Evolutionary conservation across 2,797 vertebrate species (phyloP).

Genomic region (Hyperoplus immaculatus): DNA sequence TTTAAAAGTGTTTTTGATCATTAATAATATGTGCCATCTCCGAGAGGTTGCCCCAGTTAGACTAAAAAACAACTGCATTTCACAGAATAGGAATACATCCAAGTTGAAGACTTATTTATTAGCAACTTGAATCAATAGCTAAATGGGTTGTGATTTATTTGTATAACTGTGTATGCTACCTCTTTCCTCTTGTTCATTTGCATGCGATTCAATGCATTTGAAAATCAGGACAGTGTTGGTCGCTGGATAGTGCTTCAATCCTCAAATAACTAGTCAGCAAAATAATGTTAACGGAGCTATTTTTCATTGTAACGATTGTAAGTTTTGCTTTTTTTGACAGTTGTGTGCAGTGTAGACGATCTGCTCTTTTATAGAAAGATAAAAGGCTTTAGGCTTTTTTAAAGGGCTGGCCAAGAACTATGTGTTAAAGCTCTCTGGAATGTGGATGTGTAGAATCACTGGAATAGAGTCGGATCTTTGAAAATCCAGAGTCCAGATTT

Average conservation of each 20-base stretch:
- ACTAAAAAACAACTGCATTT: conserved; percentile 11
- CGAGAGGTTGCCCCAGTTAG: not conserved
- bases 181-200: not conserved
- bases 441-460: not conserved
- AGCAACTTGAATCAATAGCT: conserved; percentile 10
- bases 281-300: not conserved
- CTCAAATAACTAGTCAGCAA: not conserved
- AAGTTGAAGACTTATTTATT: not conserved
- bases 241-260: too few relatives aligned
- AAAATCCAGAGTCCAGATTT: not conserved
- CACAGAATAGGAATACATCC: conserved; percentile 2
- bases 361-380: not conserved
- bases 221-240: too few relatives aligned
- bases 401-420: not conserved
- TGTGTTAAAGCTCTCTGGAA: not conserved
- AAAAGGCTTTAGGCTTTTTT: not conserved
- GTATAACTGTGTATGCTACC: not conserved
- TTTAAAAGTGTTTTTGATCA: conserved; percentile 29
- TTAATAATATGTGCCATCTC: conserved; percentile 43
- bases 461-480: not conserved
- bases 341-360: not conserved
- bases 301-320: not conserved
- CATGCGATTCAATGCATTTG: too few relatives aligned
- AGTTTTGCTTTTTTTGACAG: not conserved
- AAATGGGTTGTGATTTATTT: not conserved